A percentile compares a stretch with the other conserved stretches of the same genome.
Conservation (phyloP, 2,113 vertebrate species). For the Labeo catla region DNA sequence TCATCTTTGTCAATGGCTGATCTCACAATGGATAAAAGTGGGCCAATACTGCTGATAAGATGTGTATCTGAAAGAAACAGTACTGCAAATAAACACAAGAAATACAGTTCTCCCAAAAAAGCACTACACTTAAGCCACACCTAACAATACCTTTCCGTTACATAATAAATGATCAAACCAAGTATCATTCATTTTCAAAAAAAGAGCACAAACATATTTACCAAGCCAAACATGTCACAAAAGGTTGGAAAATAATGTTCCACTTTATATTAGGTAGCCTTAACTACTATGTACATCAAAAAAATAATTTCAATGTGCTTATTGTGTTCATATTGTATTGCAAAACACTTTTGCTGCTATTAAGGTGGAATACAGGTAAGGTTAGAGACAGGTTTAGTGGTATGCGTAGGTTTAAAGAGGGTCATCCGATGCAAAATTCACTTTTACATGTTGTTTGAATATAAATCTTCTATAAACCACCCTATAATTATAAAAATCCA, state of each 20-base stretch:
- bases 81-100: slow-evolving; percentile 17
- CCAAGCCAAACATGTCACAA: not conserved
- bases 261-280: no score
- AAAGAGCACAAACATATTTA: not conserved
- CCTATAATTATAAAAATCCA: no score
- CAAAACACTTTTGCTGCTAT: no score
- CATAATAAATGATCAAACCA: not conserved
- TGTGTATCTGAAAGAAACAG: slow-evolving; percentile 6
- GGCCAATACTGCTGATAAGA: slow-evolving; percentile 12
- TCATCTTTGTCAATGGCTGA: slow-evolving; percentile 27
- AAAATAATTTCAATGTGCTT: no score
- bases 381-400: no score
- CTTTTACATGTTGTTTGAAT: no score
- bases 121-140: not conserved
- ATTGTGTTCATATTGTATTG: no score
- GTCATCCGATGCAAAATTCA: no score
- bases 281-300: no score
- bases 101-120: not conserved
- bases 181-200: not conserved
- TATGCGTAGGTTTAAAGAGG: no score
- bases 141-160: not conserved
- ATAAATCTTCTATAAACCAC: no score
- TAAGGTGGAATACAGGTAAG: no score
- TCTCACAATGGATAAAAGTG: slow-evolving; percentile 37
- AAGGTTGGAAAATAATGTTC: not conserved